These are phyloP conservation scores for Myrmecobius fasciatus DNA, from an alignment of 2,113 vertebrate species.

Conservation along the genomic window DNA sequence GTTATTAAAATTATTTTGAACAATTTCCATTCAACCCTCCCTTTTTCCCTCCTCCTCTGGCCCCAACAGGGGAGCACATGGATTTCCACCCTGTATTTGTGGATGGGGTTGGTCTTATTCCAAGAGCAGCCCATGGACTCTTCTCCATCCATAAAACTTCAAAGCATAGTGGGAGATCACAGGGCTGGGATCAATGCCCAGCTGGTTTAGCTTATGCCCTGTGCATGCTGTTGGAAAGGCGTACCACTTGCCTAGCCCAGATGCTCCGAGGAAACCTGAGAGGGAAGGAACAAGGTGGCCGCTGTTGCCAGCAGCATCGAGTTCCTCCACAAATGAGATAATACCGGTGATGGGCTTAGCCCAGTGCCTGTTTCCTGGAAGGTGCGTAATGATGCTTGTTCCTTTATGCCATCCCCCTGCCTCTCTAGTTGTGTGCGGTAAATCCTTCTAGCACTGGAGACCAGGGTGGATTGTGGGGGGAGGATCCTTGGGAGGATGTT, in stretches of 20 bases:
- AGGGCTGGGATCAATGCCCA: background rate
- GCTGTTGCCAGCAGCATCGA: background rate
- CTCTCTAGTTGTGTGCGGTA: background rate
- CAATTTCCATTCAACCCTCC: background rate
- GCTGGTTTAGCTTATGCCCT: background rate
- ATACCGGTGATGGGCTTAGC: background rate
- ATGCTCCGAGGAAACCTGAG: background rate
- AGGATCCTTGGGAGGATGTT: background rate
- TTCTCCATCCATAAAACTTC: background rate
- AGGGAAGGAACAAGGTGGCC: too few species aligned
- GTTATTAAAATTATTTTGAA: background rate
- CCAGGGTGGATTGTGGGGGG: background rate
- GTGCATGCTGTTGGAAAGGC: background rate
- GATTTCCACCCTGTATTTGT: background rate
- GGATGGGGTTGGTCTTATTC: background rate
- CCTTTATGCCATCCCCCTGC: background rate
- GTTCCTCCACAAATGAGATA: background rate
- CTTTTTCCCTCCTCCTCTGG: background rate
- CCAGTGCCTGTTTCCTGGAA: background rate
- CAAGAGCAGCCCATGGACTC: background rate
- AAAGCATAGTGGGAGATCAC: background rate
- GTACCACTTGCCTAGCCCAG: background rate
- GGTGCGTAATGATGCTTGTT: background rate
- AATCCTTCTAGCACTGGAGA: background rate
- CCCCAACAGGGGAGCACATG: too few species aligned